Conservation (phyloP, 2,113 vertebrate species). For the Phrynosoma platyrhinos region DNA sequence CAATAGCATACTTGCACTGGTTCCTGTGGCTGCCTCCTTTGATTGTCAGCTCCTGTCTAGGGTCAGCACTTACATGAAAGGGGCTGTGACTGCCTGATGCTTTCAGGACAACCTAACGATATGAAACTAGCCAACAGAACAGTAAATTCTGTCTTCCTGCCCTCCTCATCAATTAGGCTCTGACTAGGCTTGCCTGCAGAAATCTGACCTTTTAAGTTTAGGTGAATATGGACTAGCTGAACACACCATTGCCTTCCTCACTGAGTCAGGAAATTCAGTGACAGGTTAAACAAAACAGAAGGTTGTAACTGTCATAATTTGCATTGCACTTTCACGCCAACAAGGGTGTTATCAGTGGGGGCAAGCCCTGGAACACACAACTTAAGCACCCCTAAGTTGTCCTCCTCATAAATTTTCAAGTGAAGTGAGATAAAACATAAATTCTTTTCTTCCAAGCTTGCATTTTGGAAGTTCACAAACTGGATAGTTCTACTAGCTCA, state of each 20-base stretch:
- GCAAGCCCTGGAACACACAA: constrained; percentile 89
- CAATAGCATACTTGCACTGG: constrained; percentile 93
- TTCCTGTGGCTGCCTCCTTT: constrained; percentile 91
- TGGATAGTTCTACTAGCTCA: constrained; percentile 59
- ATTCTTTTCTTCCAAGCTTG: constrained; percentile 76
- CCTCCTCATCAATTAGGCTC: constrained; percentile 89
- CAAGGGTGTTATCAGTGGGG: constrained; percentile 90
- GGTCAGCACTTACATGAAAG: constrained; percentile 94
- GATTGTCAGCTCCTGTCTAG: constrained; percentile 97
- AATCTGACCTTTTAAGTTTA: constrained; percentile 88
- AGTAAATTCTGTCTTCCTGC: constrained; percentile 87
- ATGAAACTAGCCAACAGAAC: constrained; percentile 89
- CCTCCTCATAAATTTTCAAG: constrained; percentile 86
- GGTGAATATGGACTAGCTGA: constrained; percentile 85
- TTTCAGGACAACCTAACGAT: constrained; percentile 88
- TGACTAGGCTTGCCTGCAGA: constrained; percentile 87
- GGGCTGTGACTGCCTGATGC: constrained; percentile 86
- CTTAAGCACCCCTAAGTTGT: constrained; percentile 80
- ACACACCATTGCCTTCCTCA: constrained; percentile 83
- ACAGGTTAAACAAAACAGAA: constrained; percentile 92
- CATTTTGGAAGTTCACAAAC: constrained; percentile 68
- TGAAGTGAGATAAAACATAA: constrained; percentile 85
- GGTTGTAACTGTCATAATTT: constrained; percentile 92
- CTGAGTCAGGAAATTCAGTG: constrained; percentile 88
- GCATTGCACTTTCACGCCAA: constrained; percentile 90